Conservation (phyloP, 2,113 vertebrate genomes). For the Peromyscus leucopus region DNA sequence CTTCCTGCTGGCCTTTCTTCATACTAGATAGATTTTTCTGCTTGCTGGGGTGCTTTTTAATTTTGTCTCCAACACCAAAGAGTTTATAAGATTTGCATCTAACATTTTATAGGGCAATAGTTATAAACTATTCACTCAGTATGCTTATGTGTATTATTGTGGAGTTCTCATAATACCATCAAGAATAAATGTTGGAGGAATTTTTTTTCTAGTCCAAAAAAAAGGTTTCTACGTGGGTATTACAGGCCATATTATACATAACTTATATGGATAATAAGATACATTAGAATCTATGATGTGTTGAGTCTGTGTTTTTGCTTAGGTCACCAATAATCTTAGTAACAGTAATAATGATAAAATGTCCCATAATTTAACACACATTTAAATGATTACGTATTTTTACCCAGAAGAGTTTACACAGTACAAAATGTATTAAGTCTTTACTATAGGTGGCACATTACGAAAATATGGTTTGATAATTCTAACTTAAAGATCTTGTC, state of each 20-base stretch:
- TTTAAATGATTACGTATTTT: conserved; percentile 1
- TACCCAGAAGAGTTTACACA: not conserved
- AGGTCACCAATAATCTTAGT: conserved; percentile 5
- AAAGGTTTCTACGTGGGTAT: conserved; percentile 72
- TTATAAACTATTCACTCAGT: conserved; percentile 65
- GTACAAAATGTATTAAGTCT: not conserved
- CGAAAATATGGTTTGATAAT: not conserved
- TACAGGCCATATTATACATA: conserved; percentile 61
- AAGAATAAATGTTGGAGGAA: conserved; percentile 24
- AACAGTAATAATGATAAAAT: not conserved
- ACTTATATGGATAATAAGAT: not conserved
- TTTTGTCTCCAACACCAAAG: conserved; percentile 15
- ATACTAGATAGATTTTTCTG: not conserved
- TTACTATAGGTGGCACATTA: not conserved
- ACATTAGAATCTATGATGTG: not conserved
- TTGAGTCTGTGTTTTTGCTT: not conserved
- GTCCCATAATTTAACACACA: not conserved
- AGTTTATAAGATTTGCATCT: conserved; percentile 14
- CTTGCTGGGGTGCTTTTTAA: not conserved
- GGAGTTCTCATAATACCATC: conserved; percentile 48
- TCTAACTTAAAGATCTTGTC: not conserved
- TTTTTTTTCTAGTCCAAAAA: conserved; percentile 58
- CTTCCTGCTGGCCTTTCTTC: not conserved
- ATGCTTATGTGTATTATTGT: conserved; percentile 46
- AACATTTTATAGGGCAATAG: not conserved